A percentile compares a stretch with the other conserved stretches of the same genome.
phyloP scores from a whole-genome alignment of 2,888 invertebrate species.

The Drosophila emarginata region DNA sequence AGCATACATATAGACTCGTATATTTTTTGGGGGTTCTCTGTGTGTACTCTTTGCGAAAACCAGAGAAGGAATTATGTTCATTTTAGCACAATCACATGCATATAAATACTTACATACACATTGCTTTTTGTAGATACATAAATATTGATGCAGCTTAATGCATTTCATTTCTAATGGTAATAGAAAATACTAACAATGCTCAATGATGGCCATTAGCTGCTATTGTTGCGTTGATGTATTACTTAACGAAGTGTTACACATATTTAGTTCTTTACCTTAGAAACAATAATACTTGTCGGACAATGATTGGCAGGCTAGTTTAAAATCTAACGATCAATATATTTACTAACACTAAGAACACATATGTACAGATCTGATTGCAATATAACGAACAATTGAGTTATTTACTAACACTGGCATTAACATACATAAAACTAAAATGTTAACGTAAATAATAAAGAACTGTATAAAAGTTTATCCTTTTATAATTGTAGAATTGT shows the following conservation, averaged over 20 bases:
- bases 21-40: slow-evolving; percentile 5
- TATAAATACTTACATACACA: neutral
- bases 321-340: too few relatives aligned
- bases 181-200: neutral
- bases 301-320: too few relatives aligned
- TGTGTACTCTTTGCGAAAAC: slow-evolving; percentile 25
- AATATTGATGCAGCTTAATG: slow-evolving; percentile 46
- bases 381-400: too few relatives aligned
- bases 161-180: slow-evolving; percentile 16
- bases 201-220: neutral
- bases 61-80: slow-evolving; percentile 37
- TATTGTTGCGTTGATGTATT: neutral
- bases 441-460: too few relatives aligned
- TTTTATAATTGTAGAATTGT: too few relatives aligned
- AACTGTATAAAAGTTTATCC: too few relatives aligned
- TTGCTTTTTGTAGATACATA: neutral
- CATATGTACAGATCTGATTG: too few relatives aligned
- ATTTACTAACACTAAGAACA: too few relatives aligned
- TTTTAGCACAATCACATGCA: slow-evolving; percentile 28
- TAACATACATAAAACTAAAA: too few relatives aligned
- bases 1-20: neutral
- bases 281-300: too few relatives aligned
- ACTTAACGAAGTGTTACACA: neutral
- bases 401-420: too few relatives aligned
- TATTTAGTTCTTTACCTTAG: too few relatives aligned